phyloP scores from a whole-genome alignment of 2,113 vertebrate species.

The Tursiops truncatus region DNA sequence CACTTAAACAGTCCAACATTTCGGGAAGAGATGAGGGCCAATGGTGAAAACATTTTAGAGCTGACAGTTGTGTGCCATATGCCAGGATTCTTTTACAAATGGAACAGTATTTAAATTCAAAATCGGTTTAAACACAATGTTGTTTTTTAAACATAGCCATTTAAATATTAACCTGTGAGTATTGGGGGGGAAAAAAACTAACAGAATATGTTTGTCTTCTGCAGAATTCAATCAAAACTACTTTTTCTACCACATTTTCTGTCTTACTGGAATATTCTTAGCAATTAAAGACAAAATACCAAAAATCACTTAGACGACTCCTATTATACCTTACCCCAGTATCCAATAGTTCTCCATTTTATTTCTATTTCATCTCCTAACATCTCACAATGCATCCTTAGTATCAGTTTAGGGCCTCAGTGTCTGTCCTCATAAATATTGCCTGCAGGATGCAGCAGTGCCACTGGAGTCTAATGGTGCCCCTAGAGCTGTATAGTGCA shows the following conservation, averaged over 20 bases:
- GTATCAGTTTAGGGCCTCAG: neutral
- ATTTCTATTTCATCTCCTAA: neutral
- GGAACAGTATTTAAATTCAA: conserved; percentile 1
- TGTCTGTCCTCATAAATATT: neutral
- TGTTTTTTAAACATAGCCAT: neutral
- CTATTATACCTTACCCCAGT: neutral
- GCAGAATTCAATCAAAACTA: neutral
- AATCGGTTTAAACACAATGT: neutral
- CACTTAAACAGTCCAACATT: neutral
- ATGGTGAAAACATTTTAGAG: conserved; percentile 44
- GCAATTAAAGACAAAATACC: neutral
- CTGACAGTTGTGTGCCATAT: conserved; percentile 57
- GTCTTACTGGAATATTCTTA: neutral
- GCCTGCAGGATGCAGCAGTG: neutral
- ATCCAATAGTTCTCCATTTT: neutral
- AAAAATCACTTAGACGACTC: neutral
- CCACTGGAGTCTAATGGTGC: neutral
- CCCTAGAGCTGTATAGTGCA: no score
- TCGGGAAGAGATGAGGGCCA: neutral
- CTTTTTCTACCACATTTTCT: neutral
- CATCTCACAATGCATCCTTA: neutral
- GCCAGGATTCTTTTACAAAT: conserved; percentile 6
- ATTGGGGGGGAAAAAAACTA: neutral
- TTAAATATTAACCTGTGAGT: conserved; percentile 24
- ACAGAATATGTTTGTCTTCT: neutral